Conservation (phyloP, 2,797 vertebrate species). For the Cossypha polioptera region DNA sequence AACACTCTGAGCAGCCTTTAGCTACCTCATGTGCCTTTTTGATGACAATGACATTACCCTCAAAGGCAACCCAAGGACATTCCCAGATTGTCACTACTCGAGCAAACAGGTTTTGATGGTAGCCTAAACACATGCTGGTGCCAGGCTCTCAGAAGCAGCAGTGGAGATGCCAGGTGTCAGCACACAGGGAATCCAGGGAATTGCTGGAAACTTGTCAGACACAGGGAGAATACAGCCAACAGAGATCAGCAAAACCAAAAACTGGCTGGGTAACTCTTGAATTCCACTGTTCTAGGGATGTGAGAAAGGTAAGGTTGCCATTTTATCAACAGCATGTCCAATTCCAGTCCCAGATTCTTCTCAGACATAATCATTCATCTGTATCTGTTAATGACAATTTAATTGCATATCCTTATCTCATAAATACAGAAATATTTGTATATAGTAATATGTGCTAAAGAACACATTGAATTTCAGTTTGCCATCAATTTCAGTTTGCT, state of each 20-base stretch:
- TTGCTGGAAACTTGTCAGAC: neutral
- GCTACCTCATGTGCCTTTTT: neutral
- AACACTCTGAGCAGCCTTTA: neutral
- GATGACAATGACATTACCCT: neutral
- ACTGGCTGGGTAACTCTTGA: neutral
- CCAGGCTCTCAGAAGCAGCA: neutral
- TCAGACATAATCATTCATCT: neutral
- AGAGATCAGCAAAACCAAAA: neutral
- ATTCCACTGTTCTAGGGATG: neutral
- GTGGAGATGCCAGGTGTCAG: neutral
- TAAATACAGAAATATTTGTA: constrained; percentile 46
- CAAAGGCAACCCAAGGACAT: neutral
- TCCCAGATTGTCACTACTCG: neutral
- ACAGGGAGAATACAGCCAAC: neutral
- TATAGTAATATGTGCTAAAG: constrained; percentile 31
- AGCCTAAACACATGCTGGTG: neutral
- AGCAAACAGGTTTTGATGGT: neutral
- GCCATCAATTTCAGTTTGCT: constrained; percentile 50
- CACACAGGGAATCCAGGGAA: neutral
- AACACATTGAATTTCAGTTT: constrained; percentile 52
- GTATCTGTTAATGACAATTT: constrained; percentile 39
- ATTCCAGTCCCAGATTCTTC: neutral
- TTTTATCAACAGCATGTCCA: neutral
- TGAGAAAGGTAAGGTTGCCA: neutral
- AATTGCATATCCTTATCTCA: constrained; percentile 37